Evolutionary conservation across 2,888 invertebrate genomes (phyloP).

Genomic region (Bimastos eiseni): DNA sequence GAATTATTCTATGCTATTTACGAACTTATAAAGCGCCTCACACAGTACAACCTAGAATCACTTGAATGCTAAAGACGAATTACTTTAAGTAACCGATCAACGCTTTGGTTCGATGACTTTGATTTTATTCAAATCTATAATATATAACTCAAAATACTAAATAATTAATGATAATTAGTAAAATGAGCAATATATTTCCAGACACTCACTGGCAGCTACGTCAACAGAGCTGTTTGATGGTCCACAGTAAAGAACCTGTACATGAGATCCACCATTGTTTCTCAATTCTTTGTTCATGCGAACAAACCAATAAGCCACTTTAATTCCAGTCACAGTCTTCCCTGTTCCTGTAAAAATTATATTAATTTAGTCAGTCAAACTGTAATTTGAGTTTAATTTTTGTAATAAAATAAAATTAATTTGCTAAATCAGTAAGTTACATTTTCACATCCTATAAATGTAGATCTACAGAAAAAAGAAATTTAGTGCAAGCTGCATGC

Average conservation of each 20-base stretch:
- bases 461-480: too few species aligned
- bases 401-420: background rate
- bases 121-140: too few species aligned
- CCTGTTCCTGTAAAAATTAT: conserved; percentile 45
- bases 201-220: conserved; percentile 51
- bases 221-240: conserved; percentile 55
- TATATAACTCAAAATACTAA: too few species aligned
- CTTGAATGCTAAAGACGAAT: too few species aligned
- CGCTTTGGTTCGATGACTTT: too few species aligned
- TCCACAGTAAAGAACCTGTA: conserved; percentile 56
- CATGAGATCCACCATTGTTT: background rate
- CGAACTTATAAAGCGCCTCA: too few species aligned
- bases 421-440: background rate
- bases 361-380: background rate
- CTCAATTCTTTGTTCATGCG: conserved; percentile 37
- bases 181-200: background rate
- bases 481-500: background rate
- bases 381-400: background rate
- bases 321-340: conserved; percentile 52
- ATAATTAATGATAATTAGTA: too few species aligned
- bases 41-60: too few species aligned
- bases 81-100: too few species aligned
- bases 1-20: too few species aligned
- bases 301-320: conserved; percentile 49
- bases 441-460: background rate